These are phyloP conservation scores for Tylochromis polylepis DNA, from an alignment of 2,113 vertebrate species.

Conservation along the genomic window DNA sequence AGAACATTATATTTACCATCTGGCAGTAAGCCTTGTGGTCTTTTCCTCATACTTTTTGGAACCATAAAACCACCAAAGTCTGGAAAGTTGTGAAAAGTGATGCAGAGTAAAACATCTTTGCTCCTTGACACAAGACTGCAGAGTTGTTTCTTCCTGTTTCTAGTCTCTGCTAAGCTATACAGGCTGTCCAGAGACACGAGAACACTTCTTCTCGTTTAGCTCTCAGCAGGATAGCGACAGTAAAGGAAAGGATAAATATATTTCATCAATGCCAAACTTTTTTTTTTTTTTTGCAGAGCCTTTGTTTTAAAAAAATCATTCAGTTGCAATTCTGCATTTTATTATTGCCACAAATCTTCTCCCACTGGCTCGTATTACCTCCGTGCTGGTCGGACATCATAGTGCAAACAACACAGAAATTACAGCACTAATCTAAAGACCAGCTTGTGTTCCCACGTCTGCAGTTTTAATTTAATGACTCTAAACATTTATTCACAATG, in stretches of 20 bases:
- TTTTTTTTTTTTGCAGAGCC: neutral
- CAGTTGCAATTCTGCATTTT: neutral
- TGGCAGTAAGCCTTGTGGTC: neutral
- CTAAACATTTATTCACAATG: neutral
- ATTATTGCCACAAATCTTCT: neutral
- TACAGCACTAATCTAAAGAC: neutral
- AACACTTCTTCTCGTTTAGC: neutral
- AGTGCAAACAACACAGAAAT: neutral
- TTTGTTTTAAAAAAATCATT: neutral
- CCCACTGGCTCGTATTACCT: neutral
- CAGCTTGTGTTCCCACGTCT: neutral
- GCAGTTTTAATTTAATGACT: accelerated
- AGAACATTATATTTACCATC: neutral
- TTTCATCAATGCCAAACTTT: neutral
- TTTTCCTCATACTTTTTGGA: neutral
- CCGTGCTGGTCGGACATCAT: neutral
- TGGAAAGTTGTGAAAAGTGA: neutral
- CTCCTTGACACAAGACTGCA: neutral
- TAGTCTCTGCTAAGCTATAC: neutral
- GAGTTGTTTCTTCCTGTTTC: neutral
- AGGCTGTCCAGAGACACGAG: accelerated
- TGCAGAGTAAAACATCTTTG: neutral
- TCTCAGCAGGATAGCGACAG: neutral
- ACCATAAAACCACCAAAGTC: neutral
- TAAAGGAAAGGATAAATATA: neutral